Evolutionary conservation across 2,888 invertebrate genomes (phyloP), one percentile per base, ranked within the genome.

Genomic region (Eupithecia inturbata): DNA sequence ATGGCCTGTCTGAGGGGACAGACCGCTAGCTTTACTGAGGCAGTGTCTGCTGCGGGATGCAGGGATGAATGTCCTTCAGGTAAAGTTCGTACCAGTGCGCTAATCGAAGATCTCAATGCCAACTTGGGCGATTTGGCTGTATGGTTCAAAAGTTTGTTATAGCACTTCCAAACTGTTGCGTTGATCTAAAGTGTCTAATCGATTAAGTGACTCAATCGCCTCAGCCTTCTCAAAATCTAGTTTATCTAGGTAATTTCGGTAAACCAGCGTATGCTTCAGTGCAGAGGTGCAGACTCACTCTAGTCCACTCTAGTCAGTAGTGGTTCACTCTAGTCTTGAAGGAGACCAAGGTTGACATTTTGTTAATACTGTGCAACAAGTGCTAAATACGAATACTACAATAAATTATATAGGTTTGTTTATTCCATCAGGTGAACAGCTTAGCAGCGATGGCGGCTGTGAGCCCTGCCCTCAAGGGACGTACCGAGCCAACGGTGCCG

Each of bases 391-490:
- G 1, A 36, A 36, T 36, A 12, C 36, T 12, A 1, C 3, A 14
- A 14, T 39, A 39, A 39, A 39, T 16, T 41, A 0, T 19, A 41
- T 16, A 16, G 14, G 5, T 41, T 41, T 41, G n/a, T 19, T 64
- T 16, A 39, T 39, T 19, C 33, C 78, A 78, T 83, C 92, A 85
- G 98, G 98, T 33, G 97, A 97, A 93, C 98, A 98, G 84, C 91
- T 98, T 70, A 97, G 97, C 74, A 95, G 96, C 70, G 97, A 98
- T 83, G 99, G 99, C 3, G 97, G 97, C 68, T 99, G 99, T 88
- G 98, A 98, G 86, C 96, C 98, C 4, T 99, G 99, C 86, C 98
- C 98, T 0, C 95, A 97, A 68, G 99, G 98, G 68, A 97, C 97
- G 0, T 98, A 97, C 92, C 96, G 99, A 45, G 96, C 97, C 0